phyloP scores from a whole-genome alignment of 2,113 vertebrate genomes.

The Oncorhynchus keta region DNA sequence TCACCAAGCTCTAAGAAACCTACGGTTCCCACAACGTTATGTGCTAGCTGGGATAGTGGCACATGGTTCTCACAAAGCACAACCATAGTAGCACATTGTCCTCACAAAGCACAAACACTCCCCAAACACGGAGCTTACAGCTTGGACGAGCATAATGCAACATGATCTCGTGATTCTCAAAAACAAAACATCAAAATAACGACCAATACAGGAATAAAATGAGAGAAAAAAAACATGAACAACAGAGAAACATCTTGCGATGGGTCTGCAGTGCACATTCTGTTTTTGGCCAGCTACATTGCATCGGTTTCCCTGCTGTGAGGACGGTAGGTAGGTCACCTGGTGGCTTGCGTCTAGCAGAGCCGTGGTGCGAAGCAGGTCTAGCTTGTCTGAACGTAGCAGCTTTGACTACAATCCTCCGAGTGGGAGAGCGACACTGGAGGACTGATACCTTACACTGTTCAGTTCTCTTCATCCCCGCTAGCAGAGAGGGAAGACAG shows the following conservation, averaged over 20 bases:
- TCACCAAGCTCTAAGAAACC: no score
- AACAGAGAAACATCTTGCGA: not conserved
- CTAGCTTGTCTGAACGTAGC: conserved; percentile 89
- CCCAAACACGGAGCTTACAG: not conserved
- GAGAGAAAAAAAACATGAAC: not conserved
- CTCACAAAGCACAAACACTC: conserved; percentile 14
- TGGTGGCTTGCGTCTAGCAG: conserved; percentile 94
- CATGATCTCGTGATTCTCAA: not conserved
- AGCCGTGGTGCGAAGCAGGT: conserved; percentile 89
- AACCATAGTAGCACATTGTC: not conserved
- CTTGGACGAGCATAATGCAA: not conserved
- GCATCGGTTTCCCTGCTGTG: conserved; percentile 59
- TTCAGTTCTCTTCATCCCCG: conserved; percentile 93
- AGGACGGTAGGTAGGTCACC: conserved; percentile 79
- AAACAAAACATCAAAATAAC: not conserved
- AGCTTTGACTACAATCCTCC: conserved; percentile 93
- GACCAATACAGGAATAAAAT: conserved; percentile 8
- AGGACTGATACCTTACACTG: conserved; percentile 92
- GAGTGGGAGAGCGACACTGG: conserved; percentile 91
- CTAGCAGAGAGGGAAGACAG: conserved; percentile 76
- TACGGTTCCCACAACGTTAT: no score
- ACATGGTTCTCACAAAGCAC: no score
- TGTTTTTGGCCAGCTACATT: conserved; percentile 93
- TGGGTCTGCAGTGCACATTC: conserved; percentile 47
- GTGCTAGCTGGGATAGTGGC: no score